A percentile compares a stretch with the other conserved stretches of the same genome.
These are phyloP conservation scores for Barbus barbus DNA, from an alignment of 2,113 vertebrate genomes.

Conservation along the genomic window DNA sequence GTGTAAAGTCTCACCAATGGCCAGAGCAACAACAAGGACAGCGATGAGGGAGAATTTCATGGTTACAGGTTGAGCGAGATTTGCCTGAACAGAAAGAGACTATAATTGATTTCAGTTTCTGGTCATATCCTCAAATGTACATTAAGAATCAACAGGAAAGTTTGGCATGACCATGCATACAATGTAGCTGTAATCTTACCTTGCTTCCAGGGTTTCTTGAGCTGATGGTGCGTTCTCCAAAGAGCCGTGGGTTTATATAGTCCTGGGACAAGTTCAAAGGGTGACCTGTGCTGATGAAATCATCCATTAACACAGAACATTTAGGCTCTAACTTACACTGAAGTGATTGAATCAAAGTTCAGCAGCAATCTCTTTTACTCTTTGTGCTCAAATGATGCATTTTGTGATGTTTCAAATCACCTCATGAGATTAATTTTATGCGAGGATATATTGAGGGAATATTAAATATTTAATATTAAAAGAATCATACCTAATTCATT, in stretches of 20 bases:
- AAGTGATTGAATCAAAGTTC: constrained; percentile 53
- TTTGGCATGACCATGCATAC: neutral
- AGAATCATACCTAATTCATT: no score
- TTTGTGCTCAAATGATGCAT: neutral
- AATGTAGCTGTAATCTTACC: constrained; percentile 44
- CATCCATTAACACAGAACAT: constrained; percentile 57
- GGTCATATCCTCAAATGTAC: neutral
- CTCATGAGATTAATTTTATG: neutral
- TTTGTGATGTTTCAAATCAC: neutral
- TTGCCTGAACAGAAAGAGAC: constrained; percentile 33
- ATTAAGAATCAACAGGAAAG: neutral
- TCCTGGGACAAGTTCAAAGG: constrained; percentile 34
- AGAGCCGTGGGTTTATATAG: constrained; percentile 64
- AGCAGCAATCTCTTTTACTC: constrained; percentile 4
- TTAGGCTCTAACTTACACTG: constrained; percentile 50
- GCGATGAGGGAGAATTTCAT: constrained; percentile 66
- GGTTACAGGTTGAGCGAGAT: constrained; percentile 50
- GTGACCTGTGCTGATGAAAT: constrained; percentile 47
- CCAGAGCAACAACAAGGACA: constrained; percentile 60
- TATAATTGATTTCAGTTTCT: neutral
- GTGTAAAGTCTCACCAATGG: constrained; percentile 57
- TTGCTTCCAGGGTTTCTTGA: constrained; percentile 54
- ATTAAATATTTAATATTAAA: neutral
- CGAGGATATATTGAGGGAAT: neutral
- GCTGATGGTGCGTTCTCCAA: constrained; percentile 49